Percentiles rank a stretch among this genome's conserved stretches.
phyloP scores from a whole-genome alignment of 2,113 vertebrate species.

The Oreochromis niloticus region DNA sequence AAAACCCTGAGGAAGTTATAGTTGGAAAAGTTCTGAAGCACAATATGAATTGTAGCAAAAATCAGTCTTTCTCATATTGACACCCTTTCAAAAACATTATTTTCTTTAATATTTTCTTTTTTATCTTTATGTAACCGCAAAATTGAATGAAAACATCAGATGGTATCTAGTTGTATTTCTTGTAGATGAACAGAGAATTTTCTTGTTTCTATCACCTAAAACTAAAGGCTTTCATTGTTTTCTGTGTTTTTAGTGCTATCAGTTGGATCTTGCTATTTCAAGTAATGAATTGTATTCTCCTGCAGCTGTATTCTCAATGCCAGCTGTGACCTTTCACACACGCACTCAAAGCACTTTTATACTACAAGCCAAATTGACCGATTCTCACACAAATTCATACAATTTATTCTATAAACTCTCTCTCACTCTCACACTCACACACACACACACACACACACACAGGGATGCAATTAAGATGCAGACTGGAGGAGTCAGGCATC shows the following conservation, averaged over 20 bases:
- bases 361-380: neutral
- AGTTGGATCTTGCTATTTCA: neutral
- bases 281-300: neutral
- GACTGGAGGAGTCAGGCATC: neutral
- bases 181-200: neutral
- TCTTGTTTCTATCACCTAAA: neutral
- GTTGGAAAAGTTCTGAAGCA: neutral
- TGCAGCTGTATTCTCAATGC: neutral
- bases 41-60: neutral
- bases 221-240: neutral
- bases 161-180: neutral
- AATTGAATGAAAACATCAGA: neutral
- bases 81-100: neutral
- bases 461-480: neutral
- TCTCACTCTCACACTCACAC: neutral
- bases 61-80: neutral
- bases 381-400: neutral
- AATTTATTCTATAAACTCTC: neutral
- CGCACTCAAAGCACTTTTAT: neutral
- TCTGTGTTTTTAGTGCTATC: neutral
- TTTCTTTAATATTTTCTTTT: neutral
- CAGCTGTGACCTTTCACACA: neutral
- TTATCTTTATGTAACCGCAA: neutral
- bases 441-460: neutral
- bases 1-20: neutral